phyloP scores from a whole-genome alignment of 1,140 invertebrate species.

The Tetramorium parvispinum region DNA sequence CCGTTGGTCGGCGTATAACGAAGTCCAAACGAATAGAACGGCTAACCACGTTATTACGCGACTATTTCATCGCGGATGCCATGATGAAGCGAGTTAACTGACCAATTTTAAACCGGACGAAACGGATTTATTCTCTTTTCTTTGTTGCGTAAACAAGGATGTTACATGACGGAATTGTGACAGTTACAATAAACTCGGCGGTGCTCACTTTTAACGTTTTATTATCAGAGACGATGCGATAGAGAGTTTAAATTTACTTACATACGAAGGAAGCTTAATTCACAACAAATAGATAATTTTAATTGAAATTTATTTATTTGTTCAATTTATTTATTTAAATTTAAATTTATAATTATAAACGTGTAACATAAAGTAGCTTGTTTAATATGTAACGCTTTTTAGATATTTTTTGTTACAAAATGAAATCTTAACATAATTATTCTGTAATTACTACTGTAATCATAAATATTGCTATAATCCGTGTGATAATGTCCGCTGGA shows the following conservation, averaged over 20 bases:
- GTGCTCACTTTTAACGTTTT: background rate
- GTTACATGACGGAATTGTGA: constrained; percentile 1
- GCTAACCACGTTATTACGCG: constrained; percentile 10
- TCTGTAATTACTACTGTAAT: background rate
- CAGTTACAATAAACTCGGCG: background rate
- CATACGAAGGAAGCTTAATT: background rate
- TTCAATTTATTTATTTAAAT: background rate
- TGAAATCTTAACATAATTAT: background rate
- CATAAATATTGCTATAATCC: too few species aligned
- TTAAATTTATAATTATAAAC: background rate
- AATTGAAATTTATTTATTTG: background rate
- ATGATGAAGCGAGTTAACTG: background rate
- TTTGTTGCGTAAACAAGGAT: background rate
- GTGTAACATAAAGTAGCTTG: background rate
- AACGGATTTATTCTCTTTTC: background rate
- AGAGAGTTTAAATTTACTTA: background rate
- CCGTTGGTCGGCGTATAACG: background rate
- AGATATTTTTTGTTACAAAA: background rate
- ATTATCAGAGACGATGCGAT: background rate
- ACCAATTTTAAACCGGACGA: constrained; percentile 12
- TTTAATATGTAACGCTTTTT: background rate
- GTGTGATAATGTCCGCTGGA: background rate
- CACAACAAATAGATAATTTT: background rate
- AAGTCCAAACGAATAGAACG: constrained; percentile 3
- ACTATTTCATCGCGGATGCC: background rate